These are phyloP conservation scores for Piprites chloris DNA, from an alignment of 2,113 vertebrate species.

Conservation along the genomic window DNA sequence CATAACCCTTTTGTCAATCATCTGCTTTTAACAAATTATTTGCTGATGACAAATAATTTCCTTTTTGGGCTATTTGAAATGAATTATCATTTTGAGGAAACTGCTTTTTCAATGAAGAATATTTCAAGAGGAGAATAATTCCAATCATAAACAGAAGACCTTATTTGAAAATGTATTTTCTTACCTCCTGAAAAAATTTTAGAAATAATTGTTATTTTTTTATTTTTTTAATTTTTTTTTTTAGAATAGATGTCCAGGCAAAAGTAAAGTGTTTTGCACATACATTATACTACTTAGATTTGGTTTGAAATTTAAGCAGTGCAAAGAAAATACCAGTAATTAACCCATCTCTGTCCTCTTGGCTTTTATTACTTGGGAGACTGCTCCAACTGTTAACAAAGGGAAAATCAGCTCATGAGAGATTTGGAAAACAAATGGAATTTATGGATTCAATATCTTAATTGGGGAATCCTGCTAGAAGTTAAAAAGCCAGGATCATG, in stretches of 20 bases:
- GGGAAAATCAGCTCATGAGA: not conserved
- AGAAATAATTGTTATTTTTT: not conserved
- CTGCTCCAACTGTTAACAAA: not conserved
- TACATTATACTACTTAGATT: not conserved
- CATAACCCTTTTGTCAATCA: not conserved
- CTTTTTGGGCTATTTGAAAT: constrained; percentile 27
- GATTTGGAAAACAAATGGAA: not conserved
- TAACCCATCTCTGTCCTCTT: not conserved
- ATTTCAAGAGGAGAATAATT: constrained; percentile 1
- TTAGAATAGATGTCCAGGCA: not conserved
- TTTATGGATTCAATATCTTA: not conserved
- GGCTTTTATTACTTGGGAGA: not conserved
- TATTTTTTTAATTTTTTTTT: not conserved
- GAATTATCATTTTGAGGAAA: not conserved
- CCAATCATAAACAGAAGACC: not conserved
- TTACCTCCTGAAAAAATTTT: not conserved
- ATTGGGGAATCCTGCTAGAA: not conserved
- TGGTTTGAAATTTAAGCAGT: not conserved
- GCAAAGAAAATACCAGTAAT: not conserved
- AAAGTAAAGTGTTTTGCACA: not conserved
- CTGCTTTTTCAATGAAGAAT: not conserved
- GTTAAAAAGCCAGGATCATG: not conserved
- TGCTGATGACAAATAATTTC: not conserved
- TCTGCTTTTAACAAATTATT: not conserved
- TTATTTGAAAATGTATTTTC: not conserved